Conservation (phyloP, 2,113 vertebrate genomes). For the Hippocampus barbouri region DNA sequence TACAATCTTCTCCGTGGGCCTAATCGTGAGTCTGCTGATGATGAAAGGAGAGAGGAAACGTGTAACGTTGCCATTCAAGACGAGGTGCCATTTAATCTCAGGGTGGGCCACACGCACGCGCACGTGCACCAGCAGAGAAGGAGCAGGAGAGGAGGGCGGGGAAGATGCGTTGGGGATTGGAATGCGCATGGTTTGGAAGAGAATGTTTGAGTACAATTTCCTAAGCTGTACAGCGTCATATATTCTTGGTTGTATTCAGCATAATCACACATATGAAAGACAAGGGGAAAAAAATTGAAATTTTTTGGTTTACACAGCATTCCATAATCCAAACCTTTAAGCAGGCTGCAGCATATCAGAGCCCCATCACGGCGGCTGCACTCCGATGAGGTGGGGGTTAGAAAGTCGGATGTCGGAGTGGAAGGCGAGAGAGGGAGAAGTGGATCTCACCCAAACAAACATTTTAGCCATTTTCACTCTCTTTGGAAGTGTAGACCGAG, state of each 20-base stretch:
- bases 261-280: not conserved
- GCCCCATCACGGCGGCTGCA: constrained; percentile 8
- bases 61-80: constrained; percentile 62
- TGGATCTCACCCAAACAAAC: constrained; percentile 68
- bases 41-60: constrained; percentile 76
- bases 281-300: not conserved
- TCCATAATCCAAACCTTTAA: constrained; percentile 23
- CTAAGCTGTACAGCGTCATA: not conserved
- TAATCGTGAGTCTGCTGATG: constrained; percentile 90
- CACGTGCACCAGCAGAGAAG: not conserved
- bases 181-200: not conserved
- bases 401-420: not conserved
- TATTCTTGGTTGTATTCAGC: not conserved
- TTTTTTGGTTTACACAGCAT: constrained; percentile 24
- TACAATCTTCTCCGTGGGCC: constrained; percentile 83
- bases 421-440: constrained; percentile 18
- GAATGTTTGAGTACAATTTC: not conserved
- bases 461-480: constrained; percentile 57
- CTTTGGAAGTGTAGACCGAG: constrained; percentile 58
- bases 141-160: not conserved
- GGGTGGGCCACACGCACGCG: constrained; percentile 35
- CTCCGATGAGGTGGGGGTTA: not conserved
- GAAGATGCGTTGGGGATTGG: not conserved
- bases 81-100: constrained; percentile 59
- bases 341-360: constrained; percentile 34